Evolutionary conservation across 2,113 vertebrate genomes (phyloP).

Genomic region (Tympanuchus pallidicinctus): DNA sequence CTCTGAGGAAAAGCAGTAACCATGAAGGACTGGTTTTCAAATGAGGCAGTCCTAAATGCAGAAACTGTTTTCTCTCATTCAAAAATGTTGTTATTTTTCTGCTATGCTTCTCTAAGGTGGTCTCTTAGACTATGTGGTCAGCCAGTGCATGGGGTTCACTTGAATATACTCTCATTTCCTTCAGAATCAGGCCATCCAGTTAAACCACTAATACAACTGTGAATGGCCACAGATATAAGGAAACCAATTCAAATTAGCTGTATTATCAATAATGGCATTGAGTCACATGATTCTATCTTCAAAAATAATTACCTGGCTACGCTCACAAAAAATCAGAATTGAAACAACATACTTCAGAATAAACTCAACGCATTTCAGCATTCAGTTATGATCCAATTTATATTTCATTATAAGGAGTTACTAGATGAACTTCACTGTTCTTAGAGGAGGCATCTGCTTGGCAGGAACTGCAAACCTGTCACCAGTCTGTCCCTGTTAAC

Average conservation of each 20-base stretch:
- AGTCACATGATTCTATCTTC: neutral
- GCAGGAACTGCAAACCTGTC: conserved; percentile 12
- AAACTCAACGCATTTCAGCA: neutral
- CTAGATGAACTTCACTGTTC: conserved; percentile 3
- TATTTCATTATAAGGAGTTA: conserved; percentile 20
- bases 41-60: neutral
- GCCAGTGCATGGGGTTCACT: neutral
- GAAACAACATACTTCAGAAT: neutral
- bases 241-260: neutral
- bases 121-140: neutral
- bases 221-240: neutral
- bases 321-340: neutral
- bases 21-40: neutral
- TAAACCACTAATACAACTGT: neutral
- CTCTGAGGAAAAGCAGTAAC: neutral
- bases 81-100: neutral
- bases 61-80: neutral
- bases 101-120: neutral
- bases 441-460: neutral
- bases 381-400: conserved; percentile 3
- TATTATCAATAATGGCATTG: neutral
- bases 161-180: neutral
- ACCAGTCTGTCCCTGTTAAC: neutral
- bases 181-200: neutral
- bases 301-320: neutral